phyloP scores from a whole-genome alignment of 2,797 vertebrate species.

The Peromyscus attwateri region DNA sequence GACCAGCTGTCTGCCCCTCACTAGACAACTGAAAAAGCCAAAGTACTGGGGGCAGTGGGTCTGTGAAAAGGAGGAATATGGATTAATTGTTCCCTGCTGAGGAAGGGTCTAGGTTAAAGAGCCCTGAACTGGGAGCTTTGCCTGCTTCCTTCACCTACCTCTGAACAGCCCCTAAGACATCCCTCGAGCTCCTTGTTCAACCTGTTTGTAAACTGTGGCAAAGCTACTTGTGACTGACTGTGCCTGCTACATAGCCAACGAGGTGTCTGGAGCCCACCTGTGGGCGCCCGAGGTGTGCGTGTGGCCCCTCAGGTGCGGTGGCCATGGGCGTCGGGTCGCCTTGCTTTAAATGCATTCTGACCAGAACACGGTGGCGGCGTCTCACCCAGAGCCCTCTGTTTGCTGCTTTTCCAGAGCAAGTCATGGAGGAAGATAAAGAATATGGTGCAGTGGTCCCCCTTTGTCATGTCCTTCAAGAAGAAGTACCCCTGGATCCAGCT shows the following conservation, averaged over 20 bases:
- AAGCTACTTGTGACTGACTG: too few species aligned
- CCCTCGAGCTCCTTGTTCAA: not conserved
- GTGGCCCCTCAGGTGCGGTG: rapidly evolving
- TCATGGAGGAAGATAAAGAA: slow-evolving; percentile 99
- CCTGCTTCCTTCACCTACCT: not conserved
- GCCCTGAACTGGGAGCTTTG: not conserved
- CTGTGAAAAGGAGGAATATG: rapidly evolving
- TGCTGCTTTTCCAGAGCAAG: slow-evolving; percentile 91
- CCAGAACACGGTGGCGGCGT: not conserved
- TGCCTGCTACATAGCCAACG: rapidly evolving
- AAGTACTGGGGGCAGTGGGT: not conserved
- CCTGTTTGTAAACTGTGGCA: not conserved
- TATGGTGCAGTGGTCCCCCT: slow-evolving; percentile 99
- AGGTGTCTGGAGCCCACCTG: rapidly evolving
- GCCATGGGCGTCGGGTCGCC: rapidly evolving
- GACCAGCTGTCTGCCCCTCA: not conserved
- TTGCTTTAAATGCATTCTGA: not conserved
- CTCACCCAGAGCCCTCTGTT: not conserved
- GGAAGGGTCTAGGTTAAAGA: not conserved
- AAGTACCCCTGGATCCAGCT: slow-evolving; percentile 99
- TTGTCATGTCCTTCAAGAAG: slow-evolving; percentile 99
- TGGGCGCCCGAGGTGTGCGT: rapidly evolving
- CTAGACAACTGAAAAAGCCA: not conserved
- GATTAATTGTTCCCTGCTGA: not conserved
- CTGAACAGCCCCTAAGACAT: too few species aligned